Evolutionary conservation across 2,888 invertebrate genomes (phyloP), one percentile per base, ranked within the genome.

Genomic region (Watsonalla binaria): DNA sequence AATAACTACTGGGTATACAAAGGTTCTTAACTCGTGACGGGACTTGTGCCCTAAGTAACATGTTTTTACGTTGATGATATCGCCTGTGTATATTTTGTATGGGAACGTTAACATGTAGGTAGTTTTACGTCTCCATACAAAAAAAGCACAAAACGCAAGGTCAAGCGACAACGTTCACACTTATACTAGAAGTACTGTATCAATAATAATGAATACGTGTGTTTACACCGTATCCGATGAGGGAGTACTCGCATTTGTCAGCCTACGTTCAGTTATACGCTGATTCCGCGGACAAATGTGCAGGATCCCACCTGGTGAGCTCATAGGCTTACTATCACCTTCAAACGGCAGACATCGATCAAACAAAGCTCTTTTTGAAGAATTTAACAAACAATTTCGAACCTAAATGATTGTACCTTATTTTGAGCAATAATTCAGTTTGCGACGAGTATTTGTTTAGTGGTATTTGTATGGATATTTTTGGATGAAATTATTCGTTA

Each of bases 401-500:
- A 11, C 42, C 42, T 5, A 42, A 8, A 11, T 11, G 0, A 5
- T 42, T 11, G 11, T 42, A 42, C 11, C 2, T 42, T 42, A 11
- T 42, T 42, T 42, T 11, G 11, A 42, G 37, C 37, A 37, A 37
- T 37, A 42, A 5, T 42, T 2, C 11, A 11, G 51, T 54, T 50
- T 52, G 53, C 54, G 45, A 61, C 56, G 60, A 51, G 54, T 56
- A 57, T 60, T 54, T 47, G 48, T 52, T 39, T 63, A 60, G 57
- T 61, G 59, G 57, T 52, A 54, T 66, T 61, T 62, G 58, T 60
- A 64, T 37, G 62, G 67, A 73, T 83, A 80, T 85, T 84, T 84
- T 85, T 82, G 78, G 80, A 84, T 69, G 65, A 76, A 74, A 76
- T 68, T 80, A 70, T 82, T 82, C 81, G 77, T 85, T 15, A 77